Percentiles rank a stretch among this genome's conserved stretches.
Conservation (phyloP, 2,888 invertebrate genomes). For the Polymixis flavicincta region DNA sequence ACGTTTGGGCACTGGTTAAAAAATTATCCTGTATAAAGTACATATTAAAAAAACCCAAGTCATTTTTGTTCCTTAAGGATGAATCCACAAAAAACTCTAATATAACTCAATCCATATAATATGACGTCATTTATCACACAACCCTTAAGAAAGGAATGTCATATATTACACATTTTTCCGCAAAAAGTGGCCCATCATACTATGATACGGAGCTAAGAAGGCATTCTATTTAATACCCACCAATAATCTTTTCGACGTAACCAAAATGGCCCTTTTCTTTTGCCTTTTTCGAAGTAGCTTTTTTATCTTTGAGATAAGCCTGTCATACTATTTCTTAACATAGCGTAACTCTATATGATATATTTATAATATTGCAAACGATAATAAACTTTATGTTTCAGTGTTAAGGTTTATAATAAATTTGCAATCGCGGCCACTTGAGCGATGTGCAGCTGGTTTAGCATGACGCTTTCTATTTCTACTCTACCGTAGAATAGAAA, state of each 20-base stretch:
- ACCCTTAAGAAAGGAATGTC: constrained; percentile 29
- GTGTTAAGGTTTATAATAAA: no score
- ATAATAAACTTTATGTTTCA: no score
- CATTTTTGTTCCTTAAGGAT: no score
- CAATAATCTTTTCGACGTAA: constrained; percentile 39
- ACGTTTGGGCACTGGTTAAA: no score
- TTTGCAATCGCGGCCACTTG: no score
- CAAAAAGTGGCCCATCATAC: constrained; percentile 33
- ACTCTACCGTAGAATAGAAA: no score
- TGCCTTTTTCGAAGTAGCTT: not conserved
- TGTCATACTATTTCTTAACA: not conserved
- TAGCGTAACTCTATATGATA: no score
- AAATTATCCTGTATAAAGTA: no score
- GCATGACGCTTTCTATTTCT: no score
- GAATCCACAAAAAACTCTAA: not conserved
- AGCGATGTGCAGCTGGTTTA: no score
- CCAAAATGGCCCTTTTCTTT: constrained; percentile 34
- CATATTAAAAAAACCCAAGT: not conserved
- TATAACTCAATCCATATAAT: constrained; percentile 4
- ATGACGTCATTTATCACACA: constrained; percentile 16
- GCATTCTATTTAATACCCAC: constrained; percentile 27
- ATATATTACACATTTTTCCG: constrained; percentile 21
- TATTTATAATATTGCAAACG: no score
- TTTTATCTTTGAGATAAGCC: constrained; percentile 25
- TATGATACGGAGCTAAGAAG: not conserved